These are phyloP conservation scores for Tapera naevia DNA, from an alignment of 2,797 vertebrate genomes.

Conservation along the genomic window DNA sequence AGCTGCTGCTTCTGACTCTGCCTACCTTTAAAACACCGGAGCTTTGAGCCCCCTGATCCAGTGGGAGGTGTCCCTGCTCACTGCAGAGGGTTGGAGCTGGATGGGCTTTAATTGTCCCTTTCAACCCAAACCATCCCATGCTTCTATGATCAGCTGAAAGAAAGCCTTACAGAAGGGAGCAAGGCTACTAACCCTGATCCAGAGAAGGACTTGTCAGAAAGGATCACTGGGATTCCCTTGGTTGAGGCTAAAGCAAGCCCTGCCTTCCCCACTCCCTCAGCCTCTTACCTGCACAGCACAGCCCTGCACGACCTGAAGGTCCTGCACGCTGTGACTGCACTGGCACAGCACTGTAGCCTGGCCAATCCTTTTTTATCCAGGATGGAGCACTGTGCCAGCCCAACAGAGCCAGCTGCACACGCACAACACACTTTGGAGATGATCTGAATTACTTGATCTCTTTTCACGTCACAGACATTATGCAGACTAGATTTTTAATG, in stretches of 20 bases:
- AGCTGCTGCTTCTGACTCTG: too few species aligned
- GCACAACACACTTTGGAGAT: neutral
- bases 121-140: too few species aligned
- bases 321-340: rapidly evolving
- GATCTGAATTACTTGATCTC: rapidly evolving
- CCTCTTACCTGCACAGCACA: rapidly evolving
- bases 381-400: neutral
- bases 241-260: neutral
- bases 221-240: neutral
- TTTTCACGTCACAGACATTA: neutral
- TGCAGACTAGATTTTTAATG: neutral
- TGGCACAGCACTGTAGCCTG: neutral
- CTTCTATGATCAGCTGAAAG: too few species aligned
- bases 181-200: too few species aligned
- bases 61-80: too few species aligned
- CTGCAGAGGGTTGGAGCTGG: too few species aligned
- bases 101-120: too few species aligned
- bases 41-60: too few species aligned
- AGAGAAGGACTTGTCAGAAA: too few species aligned
- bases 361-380: neutral
- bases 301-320: neutral
- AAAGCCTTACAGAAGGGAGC: too few species aligned
- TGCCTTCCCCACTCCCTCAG: neutral
- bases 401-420: neutral
- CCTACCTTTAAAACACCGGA: too few species aligned